Percentiles rank a stretch among this genome's conserved stretches.
These are phyloP conservation scores for Tetrax tetrax DNA, from an alignment of 2,113 vertebrate genomes.

Conservation along the genomic window DNA sequence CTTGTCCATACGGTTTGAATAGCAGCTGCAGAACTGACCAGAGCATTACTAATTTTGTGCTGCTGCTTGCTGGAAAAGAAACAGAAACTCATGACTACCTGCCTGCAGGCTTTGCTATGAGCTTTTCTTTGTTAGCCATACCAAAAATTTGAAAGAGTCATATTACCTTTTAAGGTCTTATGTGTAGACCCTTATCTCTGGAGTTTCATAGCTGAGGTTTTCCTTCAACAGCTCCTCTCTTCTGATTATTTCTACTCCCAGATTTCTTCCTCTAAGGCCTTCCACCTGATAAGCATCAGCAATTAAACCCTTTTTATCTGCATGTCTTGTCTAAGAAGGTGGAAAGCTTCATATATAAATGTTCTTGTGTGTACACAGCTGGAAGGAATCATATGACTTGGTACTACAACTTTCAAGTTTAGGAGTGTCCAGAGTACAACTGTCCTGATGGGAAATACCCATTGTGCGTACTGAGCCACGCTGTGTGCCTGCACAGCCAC, in stretches of 20 bases:
- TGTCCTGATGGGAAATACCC: not conserved
- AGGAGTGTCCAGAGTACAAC: not conserved
- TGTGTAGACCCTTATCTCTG: not conserved
- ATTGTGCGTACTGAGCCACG: fast-evolving
- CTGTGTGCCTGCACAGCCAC: not conserved
- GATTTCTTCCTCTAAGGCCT: not conserved
- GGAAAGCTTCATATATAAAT: not conserved
- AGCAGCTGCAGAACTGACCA: not conserved
- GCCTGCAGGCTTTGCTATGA: not conserved
- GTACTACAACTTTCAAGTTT: not conserved
- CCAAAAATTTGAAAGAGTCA: not conserved
- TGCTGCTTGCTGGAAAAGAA: not conserved
- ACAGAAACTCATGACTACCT: not conserved
- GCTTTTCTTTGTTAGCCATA: not conserved
- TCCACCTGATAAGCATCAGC: not conserved
- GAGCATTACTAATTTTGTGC: not conserved
- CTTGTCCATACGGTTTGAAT: not conserved
- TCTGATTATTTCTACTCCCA: not conserved
- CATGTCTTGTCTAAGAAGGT: not conserved
- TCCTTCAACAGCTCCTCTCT: not conserved
- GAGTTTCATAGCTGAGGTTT: not conserved
- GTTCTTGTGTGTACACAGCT: not conserved
- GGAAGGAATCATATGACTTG: not conserved
- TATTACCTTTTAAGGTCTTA: conserved; percentile 18
- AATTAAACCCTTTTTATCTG: not conserved